These are phyloP conservation scores for Gephyroberyx darwinii DNA, from an alignment of 2,797 vertebrate genomes.

Conservation along the genomic window DNA sequence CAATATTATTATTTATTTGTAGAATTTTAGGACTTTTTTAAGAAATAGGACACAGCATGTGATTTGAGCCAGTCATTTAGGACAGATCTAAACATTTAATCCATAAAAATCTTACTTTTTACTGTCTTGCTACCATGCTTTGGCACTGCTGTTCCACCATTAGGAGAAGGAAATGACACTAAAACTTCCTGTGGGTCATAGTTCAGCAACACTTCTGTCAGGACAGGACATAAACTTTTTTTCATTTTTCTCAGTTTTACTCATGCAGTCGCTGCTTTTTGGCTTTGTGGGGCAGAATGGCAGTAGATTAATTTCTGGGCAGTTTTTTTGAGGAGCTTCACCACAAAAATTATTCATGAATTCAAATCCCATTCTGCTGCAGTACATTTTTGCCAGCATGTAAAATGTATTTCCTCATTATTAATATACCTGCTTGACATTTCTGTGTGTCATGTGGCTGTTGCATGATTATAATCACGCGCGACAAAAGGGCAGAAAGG, in stretches of 20 bases:
- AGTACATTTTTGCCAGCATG: slow-evolving; percentile 22
- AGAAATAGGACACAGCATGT: no score
- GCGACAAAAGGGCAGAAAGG: slow-evolving; percentile 30
- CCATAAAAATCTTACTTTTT: no score
- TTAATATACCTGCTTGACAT: slow-evolving; percentile 48
- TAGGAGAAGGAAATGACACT: no score
- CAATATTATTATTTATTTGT: no score
- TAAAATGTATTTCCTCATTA: slow-evolving; percentile 40
- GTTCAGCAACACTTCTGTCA: no score
- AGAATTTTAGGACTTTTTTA: no score
- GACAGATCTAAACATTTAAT: no score
- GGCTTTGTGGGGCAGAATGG: neutral
- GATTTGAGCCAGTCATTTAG: no score
- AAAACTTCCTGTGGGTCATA: no score
- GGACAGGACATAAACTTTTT: neutral
- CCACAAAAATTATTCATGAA: slow-evolving; percentile 25
- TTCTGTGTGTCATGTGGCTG: slow-evolving; percentile 31
- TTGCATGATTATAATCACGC: slow-evolving; percentile 31
- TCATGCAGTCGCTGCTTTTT: neutral
- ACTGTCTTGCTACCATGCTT: no score
- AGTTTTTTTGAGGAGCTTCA: slow-evolving; percentile 8
- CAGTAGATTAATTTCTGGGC: slow-evolving; percentile 33
- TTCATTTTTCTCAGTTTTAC: slow-evolving; percentile 1
- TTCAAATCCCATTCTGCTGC: slow-evolving; percentile 22
- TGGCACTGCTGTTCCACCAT: no score